Conservation (phyloP, 2,113 vertebrate genomes). For the Protobothrops flavoviridis region DNA sequence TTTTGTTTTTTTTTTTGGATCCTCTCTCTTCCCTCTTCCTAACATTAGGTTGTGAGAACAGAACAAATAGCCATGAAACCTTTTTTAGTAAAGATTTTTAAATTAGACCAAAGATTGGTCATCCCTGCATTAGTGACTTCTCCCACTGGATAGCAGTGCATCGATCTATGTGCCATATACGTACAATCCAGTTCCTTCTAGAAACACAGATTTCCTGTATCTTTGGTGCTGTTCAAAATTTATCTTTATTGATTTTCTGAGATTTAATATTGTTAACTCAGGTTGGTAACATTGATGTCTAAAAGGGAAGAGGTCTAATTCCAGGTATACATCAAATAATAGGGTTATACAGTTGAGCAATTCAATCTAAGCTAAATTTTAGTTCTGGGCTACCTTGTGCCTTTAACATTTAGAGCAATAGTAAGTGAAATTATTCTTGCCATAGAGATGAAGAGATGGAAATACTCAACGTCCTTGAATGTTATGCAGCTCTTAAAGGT, state of each 20-base stretch:
- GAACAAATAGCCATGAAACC: background rate
- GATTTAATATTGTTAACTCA: background rate
- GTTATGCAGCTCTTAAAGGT: background rate
- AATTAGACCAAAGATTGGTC: background rate
- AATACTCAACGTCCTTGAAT: background rate
- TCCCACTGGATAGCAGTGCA: background rate
- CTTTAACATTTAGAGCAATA: background rate
- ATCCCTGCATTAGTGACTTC: background rate
- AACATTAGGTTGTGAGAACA: background rate
- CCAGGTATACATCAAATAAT: background rate
- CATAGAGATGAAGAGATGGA: background rate
- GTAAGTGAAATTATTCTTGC: background rate
- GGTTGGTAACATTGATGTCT: background rate
- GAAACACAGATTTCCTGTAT: background rate
- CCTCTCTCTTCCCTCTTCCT: background rate
- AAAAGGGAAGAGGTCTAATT: background rate
- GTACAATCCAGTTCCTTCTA: background rate
- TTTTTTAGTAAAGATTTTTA: background rate
- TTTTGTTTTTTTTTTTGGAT: background rate
- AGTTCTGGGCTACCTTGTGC: background rate
- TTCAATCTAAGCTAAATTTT: background rate
- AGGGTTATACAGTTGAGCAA: background rate
- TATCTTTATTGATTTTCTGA: background rate
- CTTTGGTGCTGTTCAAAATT: background rate
- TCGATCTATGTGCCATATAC: too few relatives aligned